Evolutionary conservation across 1,140 invertebrate species (phyloP).

Genomic region (Trypoxylus dichotomus): DNA sequence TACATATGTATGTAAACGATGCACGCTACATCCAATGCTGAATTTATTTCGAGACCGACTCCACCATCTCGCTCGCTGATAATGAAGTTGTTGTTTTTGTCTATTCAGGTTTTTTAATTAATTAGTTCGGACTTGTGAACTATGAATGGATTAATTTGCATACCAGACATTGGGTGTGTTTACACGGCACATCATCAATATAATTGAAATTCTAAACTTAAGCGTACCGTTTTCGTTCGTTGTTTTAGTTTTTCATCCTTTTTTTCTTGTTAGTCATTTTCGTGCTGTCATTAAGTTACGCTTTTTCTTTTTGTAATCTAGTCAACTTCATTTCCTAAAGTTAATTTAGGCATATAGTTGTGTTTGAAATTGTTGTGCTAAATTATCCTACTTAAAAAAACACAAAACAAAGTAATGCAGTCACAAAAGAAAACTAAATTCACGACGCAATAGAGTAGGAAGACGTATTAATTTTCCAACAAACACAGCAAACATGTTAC

Average conservation of each 20-base stretch:
- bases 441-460: too few species aligned
- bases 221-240: background rate
- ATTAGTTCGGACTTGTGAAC: conserved; percentile 2
- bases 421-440: too few species aligned
- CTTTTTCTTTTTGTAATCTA: too few species aligned
- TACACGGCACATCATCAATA: conserved; percentile 6
- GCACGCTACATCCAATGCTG: background rate
- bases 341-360: too few species aligned
- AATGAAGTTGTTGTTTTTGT: background rate
- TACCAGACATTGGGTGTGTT: background rate
- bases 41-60: background rate
- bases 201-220: conserved; percentile 8
- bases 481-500: too few species aligned
- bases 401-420: too few species aligned
- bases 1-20: too few species aligned
- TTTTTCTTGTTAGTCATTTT: background rate
- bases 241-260: background rate
- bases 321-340: too few species aligned
- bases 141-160: conserved; percentile 7
- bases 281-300: background rate
- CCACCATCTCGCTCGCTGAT: background rate
- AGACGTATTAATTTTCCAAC: too few species aligned
- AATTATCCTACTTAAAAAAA: too few species aligned
- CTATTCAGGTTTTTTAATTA: conserved; percentile 3
- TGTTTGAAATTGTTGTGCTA: too few species aligned